Percentiles rank a stretch among this genome's conserved stretches.
These are phyloP conservation scores for Acanthaster planci DNA, from an alignment of 35 echinoderm and acorn worm genomes.

Conservation along the genomic window DNA sequence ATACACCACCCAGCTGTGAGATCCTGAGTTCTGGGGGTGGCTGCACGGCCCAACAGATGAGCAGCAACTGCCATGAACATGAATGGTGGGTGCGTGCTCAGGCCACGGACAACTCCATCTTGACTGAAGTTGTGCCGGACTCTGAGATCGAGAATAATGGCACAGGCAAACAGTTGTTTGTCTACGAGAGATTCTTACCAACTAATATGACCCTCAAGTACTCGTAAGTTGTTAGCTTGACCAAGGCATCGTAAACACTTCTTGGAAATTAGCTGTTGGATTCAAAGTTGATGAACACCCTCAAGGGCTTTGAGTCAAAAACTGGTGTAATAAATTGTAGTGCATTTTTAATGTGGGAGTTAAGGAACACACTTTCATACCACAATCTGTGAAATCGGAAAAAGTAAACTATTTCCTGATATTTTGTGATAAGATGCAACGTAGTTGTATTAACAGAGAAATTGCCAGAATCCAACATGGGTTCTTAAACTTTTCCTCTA, in stretches of 20 bases:
- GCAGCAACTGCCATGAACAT: neutral
- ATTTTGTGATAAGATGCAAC: too few relatives aligned
- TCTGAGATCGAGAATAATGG: neutral
- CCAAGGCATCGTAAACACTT: neutral
- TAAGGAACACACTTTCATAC: too few relatives aligned
- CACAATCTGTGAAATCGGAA: too few relatives aligned
- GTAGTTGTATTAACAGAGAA: too few relatives aligned
- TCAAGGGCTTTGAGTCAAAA: neutral
- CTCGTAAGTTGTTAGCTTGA: neutral
- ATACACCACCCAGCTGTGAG: neutral
- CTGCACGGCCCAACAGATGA: conserved; percentile 1
- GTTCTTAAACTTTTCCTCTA: too few relatives aligned
- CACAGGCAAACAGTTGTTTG: neutral
- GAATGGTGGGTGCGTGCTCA: neutral
- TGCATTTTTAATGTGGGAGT: neutral
- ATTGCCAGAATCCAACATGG: too few relatives aligned
- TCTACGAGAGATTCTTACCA: neutral
- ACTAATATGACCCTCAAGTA: neutral
- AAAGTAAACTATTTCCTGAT: too few relatives aligned
- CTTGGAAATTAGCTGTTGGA: neutral
- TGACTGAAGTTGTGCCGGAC: neutral
- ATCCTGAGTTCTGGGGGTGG: neutral
- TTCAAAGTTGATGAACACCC: neutral
- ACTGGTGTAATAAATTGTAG: neutral
- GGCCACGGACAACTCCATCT: neutral